Conservation (phyloP, 2,888 invertebrate genomes). For the Synanthedon myopaeformis region DNA sequence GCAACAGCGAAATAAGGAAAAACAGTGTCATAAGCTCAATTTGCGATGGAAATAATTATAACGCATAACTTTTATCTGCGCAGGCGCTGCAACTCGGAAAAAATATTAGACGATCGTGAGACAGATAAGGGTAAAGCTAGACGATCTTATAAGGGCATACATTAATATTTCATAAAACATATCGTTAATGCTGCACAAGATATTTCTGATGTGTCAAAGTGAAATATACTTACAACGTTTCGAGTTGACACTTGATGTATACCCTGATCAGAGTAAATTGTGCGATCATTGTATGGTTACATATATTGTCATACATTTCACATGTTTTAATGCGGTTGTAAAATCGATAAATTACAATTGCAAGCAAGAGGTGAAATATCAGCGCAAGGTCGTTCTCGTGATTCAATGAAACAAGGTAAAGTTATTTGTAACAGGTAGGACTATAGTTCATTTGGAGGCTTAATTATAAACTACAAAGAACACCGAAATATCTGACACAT, state of each 20-base stretch:
- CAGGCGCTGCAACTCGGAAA: neutral
- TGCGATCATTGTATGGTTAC: constrained; percentile 7
- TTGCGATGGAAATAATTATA: neutral
- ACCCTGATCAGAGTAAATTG: constrained; percentile 4
- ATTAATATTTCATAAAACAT: constrained; percentile 43
- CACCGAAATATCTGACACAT: no score
- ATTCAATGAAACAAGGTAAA: neutral
- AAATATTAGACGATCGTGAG: neutral
- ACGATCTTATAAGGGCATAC: constrained; percentile 21
- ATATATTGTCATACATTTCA: constrained; percentile 1
- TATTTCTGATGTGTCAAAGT: constrained; percentile 48
- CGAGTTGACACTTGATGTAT: constrained; percentile 26
- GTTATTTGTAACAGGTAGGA: neutral
- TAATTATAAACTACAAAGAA: no score
- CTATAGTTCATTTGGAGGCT: no score
- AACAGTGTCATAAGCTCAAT: neutral
- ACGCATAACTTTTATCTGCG: neutral
- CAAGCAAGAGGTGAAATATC: constrained; percentile 5
- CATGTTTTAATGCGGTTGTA: constrained; percentile 3
- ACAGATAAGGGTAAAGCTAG: constrained; percentile 23
- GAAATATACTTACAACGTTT: constrained; percentile 34
- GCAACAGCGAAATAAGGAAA: neutral
- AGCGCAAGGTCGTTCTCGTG: neutral
- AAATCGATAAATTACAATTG: constrained; percentile 8
- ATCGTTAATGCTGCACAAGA: constrained; percentile 22